phyloP scores from a whole-genome alignment of 1,140 invertebrate species.

The Lycorma delicatula region DNA sequence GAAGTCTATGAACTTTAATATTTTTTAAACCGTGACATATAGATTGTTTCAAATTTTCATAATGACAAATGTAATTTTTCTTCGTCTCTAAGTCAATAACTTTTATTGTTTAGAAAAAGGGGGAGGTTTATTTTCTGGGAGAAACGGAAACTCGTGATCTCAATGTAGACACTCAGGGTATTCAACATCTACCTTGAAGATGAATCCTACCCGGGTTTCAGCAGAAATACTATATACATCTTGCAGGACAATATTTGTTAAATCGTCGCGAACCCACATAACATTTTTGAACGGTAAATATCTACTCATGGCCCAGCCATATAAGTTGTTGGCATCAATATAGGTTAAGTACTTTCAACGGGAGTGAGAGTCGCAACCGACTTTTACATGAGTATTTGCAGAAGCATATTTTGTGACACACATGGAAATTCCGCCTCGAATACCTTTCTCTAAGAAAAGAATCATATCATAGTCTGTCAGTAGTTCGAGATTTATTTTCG shows the following conservation, averaged over 20 bases:
- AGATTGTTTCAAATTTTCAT: constrained; percentile 26
- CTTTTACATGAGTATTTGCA: constrained; percentile 40
- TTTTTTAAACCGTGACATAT: constrained; percentile 30
- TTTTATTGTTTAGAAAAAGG: constrained; percentile 14
- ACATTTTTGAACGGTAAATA: constrained; percentile 38
- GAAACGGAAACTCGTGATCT: constrained; percentile 43
- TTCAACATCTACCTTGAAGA: constrained; percentile 40
- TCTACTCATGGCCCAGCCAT: constrained; percentile 43
- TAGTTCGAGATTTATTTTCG: constrained; percentile 39
- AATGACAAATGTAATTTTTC: constrained; percentile 32
- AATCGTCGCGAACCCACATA: constrained; percentile 37
- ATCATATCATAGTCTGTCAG: constrained; percentile 39
- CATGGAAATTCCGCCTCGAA: constrained; percentile 29
- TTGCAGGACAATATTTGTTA: constrained; percentile 33
- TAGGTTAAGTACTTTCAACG: constrained; percentile 37
- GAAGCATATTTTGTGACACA: constrained; percentile 35
- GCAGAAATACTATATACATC: constrained; percentile 32
- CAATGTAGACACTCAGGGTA: constrained; percentile 41
- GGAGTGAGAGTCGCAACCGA: constrained; percentile 36
- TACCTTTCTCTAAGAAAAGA: constrained; percentile 35
- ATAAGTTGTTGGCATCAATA: constrained; percentile 46
- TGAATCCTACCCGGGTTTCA: constrained; percentile 40
- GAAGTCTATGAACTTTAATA: constrained; percentile 32
- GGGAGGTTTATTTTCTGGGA: constrained; percentile 30
- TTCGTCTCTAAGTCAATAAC: constrained; percentile 11